Evolutionary conservation across 2,797 vertebrate species (phyloP).

Genomic region (Gouania willdenowi): DNA sequence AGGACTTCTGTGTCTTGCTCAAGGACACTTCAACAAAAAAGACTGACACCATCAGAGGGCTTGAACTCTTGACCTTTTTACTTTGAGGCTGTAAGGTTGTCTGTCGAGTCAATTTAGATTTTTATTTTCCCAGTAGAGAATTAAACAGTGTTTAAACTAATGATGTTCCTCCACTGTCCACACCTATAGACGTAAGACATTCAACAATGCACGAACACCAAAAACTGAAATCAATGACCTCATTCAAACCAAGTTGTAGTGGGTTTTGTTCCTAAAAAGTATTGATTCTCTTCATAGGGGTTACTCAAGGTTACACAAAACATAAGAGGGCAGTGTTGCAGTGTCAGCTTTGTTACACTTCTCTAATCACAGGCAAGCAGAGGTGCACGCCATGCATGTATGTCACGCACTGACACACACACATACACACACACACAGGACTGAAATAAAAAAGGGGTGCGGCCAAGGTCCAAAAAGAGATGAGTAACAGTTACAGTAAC

Average conservation of each 20-base stretch:
- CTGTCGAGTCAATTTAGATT: too few species aligned
- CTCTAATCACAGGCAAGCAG: neutral
- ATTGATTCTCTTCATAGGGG: slow-evolving; percentile 27
- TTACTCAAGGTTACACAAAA: slow-evolving; percentile 48
- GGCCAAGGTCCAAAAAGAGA: slow-evolving; percentile 6
- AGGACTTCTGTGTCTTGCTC: too few species aligned
- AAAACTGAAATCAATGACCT: neutral
- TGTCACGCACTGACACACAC: neutral
- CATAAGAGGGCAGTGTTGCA: slow-evolving; percentile 32
- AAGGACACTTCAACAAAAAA: too few species aligned
- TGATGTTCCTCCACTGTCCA: too few species aligned
- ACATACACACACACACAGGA: slow-evolving; percentile 1
- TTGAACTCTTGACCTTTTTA: too few species aligned
- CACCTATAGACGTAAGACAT: slow-evolving; percentile 3
- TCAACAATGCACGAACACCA: slow-evolving; percentile 4
- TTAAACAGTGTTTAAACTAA: neutral
- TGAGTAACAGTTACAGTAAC: neutral
- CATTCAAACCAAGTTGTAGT: slow-evolving; percentile 5
- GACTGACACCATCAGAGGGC: too few species aligned
- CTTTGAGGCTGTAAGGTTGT: too few species aligned
- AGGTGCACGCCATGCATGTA: too few species aligned
- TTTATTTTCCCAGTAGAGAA: too few species aligned
- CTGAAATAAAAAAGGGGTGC: slow-evolving; percentile 10
- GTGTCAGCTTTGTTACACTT: slow-evolving; percentile 17
- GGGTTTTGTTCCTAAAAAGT: too few species aligned